phyloP scores from a whole-genome alignment of 2,113 vertebrate genomes.

The Regulus satrapa region DNA sequence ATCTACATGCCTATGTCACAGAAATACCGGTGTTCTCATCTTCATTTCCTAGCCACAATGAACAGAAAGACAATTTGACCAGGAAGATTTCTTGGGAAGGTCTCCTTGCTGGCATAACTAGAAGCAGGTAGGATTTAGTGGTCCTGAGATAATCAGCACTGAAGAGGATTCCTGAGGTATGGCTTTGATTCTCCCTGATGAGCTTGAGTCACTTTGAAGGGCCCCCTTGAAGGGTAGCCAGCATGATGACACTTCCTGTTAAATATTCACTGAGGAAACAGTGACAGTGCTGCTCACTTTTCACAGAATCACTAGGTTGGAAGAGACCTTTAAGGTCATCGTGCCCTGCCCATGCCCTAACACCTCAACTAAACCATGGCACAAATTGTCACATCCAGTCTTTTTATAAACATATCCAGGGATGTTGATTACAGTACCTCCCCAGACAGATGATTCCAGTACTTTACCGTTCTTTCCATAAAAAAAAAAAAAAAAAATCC shows the following conservation, averaged over 20 bases:
- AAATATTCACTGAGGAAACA: not conserved
- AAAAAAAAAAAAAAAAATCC: too few species aligned
- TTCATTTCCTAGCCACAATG: not conserved
- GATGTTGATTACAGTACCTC: too few species aligned
- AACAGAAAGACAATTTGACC: not conserved
- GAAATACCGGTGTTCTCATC: not conserved
- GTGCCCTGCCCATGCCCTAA: too few species aligned
- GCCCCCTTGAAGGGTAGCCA: fast-evolving
- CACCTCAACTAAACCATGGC: not conserved
- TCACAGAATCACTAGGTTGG: not conserved
- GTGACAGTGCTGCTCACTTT: not conserved
- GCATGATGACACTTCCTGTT: fast-evolving
- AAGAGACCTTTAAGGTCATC: not conserved
- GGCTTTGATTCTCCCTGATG: not conserved
- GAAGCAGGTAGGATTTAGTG: not conserved
- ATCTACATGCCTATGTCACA: not conserved
- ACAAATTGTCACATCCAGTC: fast-evolving
- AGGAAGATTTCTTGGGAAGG: not conserved
- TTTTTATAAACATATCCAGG: not conserved
- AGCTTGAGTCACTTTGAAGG: fast-evolving
- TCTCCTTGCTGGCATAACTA: not conserved
- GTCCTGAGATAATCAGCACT: fast-evolving
- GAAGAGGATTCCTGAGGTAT: not conserved
- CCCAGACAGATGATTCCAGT: fast-evolving
- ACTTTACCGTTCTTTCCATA: not conserved